Conservation (phyloP, 2,797 vertebrate species). For the Pangasius mekongensis region DNA sequence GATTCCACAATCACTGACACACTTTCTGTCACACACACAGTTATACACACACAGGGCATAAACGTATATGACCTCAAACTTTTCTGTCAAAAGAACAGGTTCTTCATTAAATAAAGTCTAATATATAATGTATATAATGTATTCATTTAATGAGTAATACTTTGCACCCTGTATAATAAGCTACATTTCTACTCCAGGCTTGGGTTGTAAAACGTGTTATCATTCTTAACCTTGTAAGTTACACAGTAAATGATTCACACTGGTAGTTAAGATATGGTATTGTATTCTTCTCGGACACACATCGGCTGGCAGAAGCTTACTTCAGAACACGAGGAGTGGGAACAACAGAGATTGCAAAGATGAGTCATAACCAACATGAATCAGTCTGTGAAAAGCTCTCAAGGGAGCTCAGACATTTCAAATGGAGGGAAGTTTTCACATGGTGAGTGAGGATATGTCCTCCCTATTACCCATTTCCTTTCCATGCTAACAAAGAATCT, state of each 20-base stretch:
- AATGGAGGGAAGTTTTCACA: slow-evolving; percentile 65
- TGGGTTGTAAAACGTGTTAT: slow-evolving; percentile 1
- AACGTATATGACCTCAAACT: neutral
- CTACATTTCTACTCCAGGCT: neutral
- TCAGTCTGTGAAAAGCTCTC: slow-evolving; percentile 53
- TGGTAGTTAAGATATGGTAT: slow-evolving; percentile 37
- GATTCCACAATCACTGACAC: neutral
- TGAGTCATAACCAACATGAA: slow-evolving; percentile 40
- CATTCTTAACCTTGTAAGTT: slow-evolving; percentile 58
- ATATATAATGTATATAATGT: neutral
- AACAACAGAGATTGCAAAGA: neutral
- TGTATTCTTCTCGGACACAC: neutral
- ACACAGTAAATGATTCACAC: slow-evolving; percentile 78
- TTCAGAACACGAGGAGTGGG: slow-evolving; percentile 19
- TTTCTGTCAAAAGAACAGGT: neutral
- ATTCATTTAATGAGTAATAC: neutral
- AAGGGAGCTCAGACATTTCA: slow-evolving; percentile 46
- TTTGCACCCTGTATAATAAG: neutral
- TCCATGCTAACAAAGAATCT: slow-evolving; percentile 14
- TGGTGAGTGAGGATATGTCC: slow-evolving; percentile 68
- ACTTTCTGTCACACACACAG: neutral
- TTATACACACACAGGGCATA: neutral
- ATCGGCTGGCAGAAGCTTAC: slow-evolving; percentile 39
- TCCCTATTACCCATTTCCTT: neutral
- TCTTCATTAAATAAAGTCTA: neutral